phyloP scores from a whole-genome alignment of 1,140 invertebrate genomes.

The Brachionus manjavacas region DNA sequence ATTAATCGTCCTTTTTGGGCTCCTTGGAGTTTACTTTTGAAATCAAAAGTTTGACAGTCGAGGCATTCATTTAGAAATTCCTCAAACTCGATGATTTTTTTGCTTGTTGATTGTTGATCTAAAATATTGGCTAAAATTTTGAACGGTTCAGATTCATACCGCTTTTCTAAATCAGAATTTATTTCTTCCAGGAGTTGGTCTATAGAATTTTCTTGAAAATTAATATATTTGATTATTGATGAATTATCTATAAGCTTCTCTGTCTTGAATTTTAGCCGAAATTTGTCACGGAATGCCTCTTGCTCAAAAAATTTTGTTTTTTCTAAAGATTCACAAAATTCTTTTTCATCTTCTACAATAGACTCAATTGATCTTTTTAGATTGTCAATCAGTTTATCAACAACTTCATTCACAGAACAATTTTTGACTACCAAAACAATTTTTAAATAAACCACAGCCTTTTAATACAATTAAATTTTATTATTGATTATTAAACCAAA shows the following conservation, averaged over 20 bases:
- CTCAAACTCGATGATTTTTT: background rate
- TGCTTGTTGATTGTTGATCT: background rate
- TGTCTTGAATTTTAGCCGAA: background rate
- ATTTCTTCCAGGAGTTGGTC: background rate
- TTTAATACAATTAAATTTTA: background rate
- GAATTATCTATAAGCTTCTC: background rate
- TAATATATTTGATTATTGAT: background rate
- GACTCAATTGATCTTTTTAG: background rate
- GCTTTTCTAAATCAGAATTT: background rate
- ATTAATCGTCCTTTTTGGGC: background rate
- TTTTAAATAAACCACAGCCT: background rate
- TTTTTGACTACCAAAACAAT: background rate
- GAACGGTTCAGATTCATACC: background rate
- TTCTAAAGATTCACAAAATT: background rate
- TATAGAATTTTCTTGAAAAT: background rate
- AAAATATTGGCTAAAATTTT: background rate
- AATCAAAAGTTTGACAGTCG: background rate
- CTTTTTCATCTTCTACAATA: background rate
- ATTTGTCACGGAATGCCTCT: slow-evolving; percentile 3
- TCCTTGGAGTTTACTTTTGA: background rate
- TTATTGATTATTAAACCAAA: too few relatives aligned
- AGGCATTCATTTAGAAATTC: background rate
- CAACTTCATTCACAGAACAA: background rate
- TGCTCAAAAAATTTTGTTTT: slow-evolving; percentile 20
- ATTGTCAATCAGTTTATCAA: background rate